Evolutionary conservation across 2,113 vertebrate genomes (phyloP).

Genomic region (Fulica atra): DNA sequence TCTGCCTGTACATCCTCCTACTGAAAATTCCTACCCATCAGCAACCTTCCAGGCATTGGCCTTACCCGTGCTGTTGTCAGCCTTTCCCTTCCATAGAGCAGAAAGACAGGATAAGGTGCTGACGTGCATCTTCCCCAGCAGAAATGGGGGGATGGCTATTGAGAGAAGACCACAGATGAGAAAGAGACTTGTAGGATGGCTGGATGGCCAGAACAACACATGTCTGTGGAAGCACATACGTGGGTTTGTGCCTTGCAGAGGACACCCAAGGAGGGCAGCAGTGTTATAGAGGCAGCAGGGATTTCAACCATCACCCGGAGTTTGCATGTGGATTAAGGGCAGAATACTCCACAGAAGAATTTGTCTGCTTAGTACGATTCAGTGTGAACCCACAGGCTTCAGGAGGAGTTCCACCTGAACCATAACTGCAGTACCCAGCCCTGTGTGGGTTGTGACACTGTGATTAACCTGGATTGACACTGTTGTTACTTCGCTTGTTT

Average conservation of each 20-base stretch:
- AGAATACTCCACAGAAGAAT: background rate
- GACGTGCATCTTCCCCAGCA: background rate
- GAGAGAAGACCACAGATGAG: background rate
- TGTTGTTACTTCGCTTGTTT: background rate
- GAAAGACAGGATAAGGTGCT: background rate
- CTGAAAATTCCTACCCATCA: background rate
- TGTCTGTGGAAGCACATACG: background rate
- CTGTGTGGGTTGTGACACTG: background rate
- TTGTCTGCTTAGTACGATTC: background rate
- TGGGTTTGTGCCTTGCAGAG: background rate
- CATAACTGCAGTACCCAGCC: background rate
- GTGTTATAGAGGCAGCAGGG: background rate
- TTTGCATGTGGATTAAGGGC: background rate
- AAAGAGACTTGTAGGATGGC: background rate
- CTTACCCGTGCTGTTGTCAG: background rate
- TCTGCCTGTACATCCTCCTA: background rate
- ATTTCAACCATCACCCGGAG: background rate
- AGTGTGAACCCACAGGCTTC: background rate
- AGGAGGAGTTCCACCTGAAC: background rate
- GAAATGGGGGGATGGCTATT: background rate
- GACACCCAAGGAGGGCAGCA: background rate
- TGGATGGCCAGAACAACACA: accelerated
- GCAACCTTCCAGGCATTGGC: background rate
- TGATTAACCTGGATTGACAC: background rate
- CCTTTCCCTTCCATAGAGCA: background rate